Evolutionary conservation across 2,797 vertebrate genomes (phyloP).

Genomic region (Tarsius wallacei): DNA sequence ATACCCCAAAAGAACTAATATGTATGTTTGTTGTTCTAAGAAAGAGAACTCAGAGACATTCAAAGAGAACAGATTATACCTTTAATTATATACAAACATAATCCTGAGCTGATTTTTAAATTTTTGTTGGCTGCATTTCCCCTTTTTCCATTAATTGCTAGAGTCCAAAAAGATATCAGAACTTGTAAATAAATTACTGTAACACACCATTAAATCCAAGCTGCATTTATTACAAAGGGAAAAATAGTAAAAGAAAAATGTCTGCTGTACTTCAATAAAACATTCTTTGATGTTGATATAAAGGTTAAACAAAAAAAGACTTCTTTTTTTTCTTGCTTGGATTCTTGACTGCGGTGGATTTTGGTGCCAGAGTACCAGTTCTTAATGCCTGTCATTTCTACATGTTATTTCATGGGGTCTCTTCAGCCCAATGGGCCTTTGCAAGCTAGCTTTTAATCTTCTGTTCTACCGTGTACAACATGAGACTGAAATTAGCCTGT

Average conservation of each 20-base stretch:
- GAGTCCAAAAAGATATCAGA: conserved; percentile 90
- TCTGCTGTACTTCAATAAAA: conserved; percentile 76
- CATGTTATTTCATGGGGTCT: neutral
- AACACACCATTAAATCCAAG: conserved; percentile 88
- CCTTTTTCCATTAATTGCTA: conserved; percentile 92
- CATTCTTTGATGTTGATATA: conserved; percentile 72
- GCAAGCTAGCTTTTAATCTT: conserved; percentile 79
- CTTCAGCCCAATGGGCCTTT: conserved; percentile 70
- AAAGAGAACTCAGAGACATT: conserved; percentile 89
- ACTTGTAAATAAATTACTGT: conserved; percentile 90
- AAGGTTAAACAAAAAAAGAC: conserved; percentile 66
- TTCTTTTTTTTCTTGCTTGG: conserved; percentile 47
- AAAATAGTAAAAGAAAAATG: conserved; percentile 82
- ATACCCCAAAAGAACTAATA: conserved; percentile 89
- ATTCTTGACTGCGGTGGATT: conserved; percentile 50
- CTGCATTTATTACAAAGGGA: conserved; percentile 85
- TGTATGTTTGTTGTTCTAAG: conserved; percentile 92
- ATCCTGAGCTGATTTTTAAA: conserved; percentile 90
- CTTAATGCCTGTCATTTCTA: conserved; percentile 64
- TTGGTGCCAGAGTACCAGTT: conserved; percentile 55
- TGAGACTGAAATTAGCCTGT: conserved; percentile 87
- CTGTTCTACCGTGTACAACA: conserved; percentile 76
- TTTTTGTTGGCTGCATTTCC: conserved; percentile 83
- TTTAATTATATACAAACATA: conserved; percentile 92
- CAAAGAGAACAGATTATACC: conserved; percentile 92